A percentile compares a stretch with the other conserved stretches of the same genome.
Evolutionary conservation across 2,113 vertebrate genomes (phyloP).

Genomic region (Copsychus sechellarum): DNA sequence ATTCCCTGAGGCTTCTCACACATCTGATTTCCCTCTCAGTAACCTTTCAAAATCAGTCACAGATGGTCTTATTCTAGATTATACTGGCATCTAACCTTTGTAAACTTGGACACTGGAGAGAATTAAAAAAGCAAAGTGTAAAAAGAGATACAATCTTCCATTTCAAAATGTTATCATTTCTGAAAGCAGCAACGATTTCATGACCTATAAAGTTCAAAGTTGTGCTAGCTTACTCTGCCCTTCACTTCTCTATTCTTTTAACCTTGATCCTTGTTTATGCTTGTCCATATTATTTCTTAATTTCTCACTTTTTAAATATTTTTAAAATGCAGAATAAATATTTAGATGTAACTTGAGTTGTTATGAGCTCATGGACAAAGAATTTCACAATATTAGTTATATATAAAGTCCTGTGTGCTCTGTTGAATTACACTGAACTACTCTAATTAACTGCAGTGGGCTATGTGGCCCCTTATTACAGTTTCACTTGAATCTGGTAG

Average conservation of each 20-base stretch:
- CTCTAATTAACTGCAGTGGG: background rate
- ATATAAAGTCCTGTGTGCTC: background rate
- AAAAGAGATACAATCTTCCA: slow-evolving; percentile 57
- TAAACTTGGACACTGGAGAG: slow-evolving; percentile 50
- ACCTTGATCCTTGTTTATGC: background rate
- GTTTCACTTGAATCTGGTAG: background rate
- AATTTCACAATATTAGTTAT: background rate
- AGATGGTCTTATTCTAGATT: slow-evolving; percentile 67
- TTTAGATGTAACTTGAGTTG: background rate
- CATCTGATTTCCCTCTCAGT: slow-evolving; percentile 37
- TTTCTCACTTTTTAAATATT: background rate
- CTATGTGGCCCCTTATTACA: background rate
- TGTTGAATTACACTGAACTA: background rate
- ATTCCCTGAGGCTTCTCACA: background rate
- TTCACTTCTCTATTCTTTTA: background rate
- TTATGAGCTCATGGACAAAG: background rate
- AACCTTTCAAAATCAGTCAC: slow-evolving; percentile 71
- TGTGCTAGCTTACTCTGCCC: background rate
- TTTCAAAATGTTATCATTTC: slow-evolving; percentile 50
- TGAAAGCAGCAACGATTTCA: slow-evolving; percentile 11
- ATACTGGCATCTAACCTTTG: slow-evolving; percentile 72
- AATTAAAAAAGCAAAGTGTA: slow-evolving; percentile 48
- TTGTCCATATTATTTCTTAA: background rate
- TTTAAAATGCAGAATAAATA: background rate
- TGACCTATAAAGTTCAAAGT: slow-evolving; percentile 66